Percentiles rank a stretch among this genome's conserved stretches.
These are phyloP conservation scores for Rhinogobius similis DNA, from an alignment of 2,113 vertebrate species.

Conservation along the genomic window DNA sequence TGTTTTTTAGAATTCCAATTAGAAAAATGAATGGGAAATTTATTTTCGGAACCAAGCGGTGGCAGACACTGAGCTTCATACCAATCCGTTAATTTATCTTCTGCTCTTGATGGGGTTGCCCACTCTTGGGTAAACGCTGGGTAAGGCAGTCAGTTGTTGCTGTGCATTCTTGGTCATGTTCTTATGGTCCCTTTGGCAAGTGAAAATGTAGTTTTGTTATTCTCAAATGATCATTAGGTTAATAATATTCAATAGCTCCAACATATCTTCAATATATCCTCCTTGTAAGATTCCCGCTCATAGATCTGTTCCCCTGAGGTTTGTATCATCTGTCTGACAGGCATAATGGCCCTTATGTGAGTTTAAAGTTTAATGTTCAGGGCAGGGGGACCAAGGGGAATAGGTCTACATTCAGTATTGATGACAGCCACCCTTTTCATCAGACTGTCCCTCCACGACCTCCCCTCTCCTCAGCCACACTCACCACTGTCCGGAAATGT, in stretches of 20 bases:
- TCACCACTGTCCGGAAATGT: slow-evolving; percentile 52
- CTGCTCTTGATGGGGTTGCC: background rate
- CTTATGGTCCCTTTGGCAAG: background rate
- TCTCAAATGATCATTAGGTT: slow-evolving; percentile 16
- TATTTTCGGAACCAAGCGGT: too few species aligned
- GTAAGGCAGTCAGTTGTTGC: background rate
- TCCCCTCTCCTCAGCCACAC: slow-evolving; percentile 39
- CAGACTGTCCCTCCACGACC: slow-evolving; percentile 43
- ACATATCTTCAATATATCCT: slow-evolving; percentile 4
- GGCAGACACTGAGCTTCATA: too few species aligned
- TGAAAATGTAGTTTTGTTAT: background rate
- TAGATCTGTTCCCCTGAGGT: slow-evolving; percentile 51
- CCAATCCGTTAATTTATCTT: background rate
- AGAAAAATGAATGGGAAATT: too few species aligned
- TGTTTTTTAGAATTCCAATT: too few species aligned
- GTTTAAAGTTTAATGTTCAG: slow-evolving; percentile 76
- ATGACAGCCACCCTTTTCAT: slow-evolving; percentile 70
- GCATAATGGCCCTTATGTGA: slow-evolving; percentile 66
- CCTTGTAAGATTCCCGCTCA: slow-evolving; percentile 33
- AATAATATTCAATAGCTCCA: slow-evolving; percentile 4
- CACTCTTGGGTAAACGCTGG: background rate
- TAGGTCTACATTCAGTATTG: slow-evolving; percentile 70
- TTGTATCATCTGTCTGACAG: slow-evolving; percentile 65
- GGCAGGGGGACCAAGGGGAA: slow-evolving; percentile 56
- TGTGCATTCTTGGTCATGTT: background rate